Evolutionary conservation across 2,797 vertebrate species (phyloP).

Genomic region (Tympanoctomys barrerae): DNA sequence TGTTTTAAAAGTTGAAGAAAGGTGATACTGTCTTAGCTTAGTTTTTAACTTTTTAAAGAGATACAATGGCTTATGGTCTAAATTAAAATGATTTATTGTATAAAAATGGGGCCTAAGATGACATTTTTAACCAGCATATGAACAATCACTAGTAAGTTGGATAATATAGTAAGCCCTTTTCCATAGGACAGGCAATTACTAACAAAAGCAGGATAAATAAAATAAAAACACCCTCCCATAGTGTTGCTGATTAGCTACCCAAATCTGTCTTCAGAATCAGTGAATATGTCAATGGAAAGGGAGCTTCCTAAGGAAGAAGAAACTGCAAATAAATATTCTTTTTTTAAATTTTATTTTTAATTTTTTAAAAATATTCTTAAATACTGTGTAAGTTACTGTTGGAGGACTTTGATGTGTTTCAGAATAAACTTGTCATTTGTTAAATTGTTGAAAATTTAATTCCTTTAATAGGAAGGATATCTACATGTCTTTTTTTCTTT

Average conservation of each 20-base stretch:
- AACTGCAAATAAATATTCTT: constrained; percentile 30
- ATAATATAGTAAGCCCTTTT: too few relatives aligned
- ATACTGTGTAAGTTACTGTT: not conserved
- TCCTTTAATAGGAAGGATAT: not conserved
- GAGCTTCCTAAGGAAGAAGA: not conserved
- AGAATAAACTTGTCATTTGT: not conserved
- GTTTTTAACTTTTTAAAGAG: too few relatives aligned
- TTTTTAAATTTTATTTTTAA: too few relatives aligned
- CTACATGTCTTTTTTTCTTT: not conserved
- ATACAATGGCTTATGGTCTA: too few relatives aligned
- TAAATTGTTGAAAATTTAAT: constrained; percentile 5
- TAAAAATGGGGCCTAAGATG: too few relatives aligned
- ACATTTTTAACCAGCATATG: too few relatives aligned
- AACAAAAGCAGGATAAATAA: too few relatives aligned
- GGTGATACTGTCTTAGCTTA: too few relatives aligned
- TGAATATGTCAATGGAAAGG: not conserved
- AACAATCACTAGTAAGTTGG: too few relatives aligned
- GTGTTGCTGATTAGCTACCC: not conserved
- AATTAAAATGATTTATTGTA: too few relatives aligned
- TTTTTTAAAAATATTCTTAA: not conserved
- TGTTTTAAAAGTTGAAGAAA: too few relatives aligned
- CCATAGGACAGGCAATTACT: too few relatives aligned
- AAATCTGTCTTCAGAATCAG: not conserved
- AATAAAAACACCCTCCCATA: not conserved
- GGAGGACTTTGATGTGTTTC: not conserved